Evolutionary conservation across 2,888 invertebrate species (phyloP).

Genomic region (Lucinisca nassula): DNA sequence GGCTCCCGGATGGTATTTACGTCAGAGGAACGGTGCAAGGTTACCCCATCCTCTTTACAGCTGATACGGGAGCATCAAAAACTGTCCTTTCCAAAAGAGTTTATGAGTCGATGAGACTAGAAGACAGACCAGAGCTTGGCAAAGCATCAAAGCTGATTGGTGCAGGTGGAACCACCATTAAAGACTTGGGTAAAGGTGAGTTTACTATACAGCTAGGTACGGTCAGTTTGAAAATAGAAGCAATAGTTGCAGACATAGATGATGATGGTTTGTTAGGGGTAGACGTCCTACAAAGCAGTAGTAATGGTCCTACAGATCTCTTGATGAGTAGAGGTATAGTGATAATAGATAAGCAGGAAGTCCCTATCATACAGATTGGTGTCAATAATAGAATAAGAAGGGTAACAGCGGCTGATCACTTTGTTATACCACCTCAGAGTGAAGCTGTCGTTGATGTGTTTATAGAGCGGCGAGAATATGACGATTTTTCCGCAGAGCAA

Average conservation of each 20-base stretch:
- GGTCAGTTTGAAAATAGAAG: not conserved
- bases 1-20: conserved; percentile 22
- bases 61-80: conserved; percentile 24
- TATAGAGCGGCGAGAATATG: too few relatives aligned
- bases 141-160: too few relatives aligned
- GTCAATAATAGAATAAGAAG: not conserved
- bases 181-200: conserved; percentile 7
- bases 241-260: conserved; percentile 21
- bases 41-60: not conserved
- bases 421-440: not conserved
- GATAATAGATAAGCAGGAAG: conserved; percentile 1
- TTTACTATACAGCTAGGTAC: conserved; percentile 2
- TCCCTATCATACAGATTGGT: conserved; percentile 11
- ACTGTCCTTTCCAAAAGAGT: conserved; percentile 5
- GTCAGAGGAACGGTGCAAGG: conserved; percentile 3
- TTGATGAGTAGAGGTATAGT: conserved; percentile 11
- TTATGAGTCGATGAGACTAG: not conserved
- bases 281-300: too few relatives aligned
- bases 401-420: conserved; percentile 21
- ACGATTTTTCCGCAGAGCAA: not conserved
- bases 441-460: conserved; percentile 27
- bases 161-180: not conserved
- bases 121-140: not conserved
- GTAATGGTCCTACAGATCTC: conserved; percentile 9
- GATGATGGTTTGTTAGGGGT: too few relatives aligned